Percentiles rank a stretch among this genome's conserved stretches.
Evolutionary conservation across 2,113 vertebrate genomes (phyloP).

Genomic region (Cryptotis parvus): DNA sequence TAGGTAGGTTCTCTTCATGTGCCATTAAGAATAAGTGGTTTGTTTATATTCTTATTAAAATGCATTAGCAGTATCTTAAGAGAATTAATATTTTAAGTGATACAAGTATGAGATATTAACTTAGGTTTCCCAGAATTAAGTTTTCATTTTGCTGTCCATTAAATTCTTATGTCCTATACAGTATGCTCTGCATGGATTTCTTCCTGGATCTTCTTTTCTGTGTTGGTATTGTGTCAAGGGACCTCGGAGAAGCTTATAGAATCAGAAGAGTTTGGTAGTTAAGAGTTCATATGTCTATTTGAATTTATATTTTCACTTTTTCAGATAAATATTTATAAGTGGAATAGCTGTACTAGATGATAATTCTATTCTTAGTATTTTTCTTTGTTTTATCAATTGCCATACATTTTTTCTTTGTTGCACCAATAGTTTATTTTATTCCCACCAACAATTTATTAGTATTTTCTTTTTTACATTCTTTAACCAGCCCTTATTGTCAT

Average conservation of each 20-base stretch:
- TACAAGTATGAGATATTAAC: background rate
- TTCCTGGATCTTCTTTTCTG: background rate
- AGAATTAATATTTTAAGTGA: background rate
- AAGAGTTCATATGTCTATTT: background rate
- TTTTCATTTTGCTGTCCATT: background rate
- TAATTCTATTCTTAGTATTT: background rate
- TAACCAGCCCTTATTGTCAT: background rate
- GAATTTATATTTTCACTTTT: background rate
- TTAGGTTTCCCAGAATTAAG: background rate
- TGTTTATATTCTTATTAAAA: conserved; percentile 59
- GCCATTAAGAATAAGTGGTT: background rate
- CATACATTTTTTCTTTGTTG: background rate
- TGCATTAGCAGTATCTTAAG: background rate
- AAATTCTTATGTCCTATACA: background rate
- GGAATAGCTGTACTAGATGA: background rate
- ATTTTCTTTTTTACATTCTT: too few species aligned
- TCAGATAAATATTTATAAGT: background rate
- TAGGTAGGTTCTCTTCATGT: background rate
- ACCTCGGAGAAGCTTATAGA: background rate
- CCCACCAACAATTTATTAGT: background rate
- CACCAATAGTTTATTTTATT: background rate
- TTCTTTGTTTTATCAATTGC: background rate
- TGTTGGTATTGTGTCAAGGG: background rate
- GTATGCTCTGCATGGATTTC: background rate
- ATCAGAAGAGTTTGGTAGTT: background rate